Base-by-base conservation (phyloP, 2,888 invertebrate species). In the Cantharis nigra region DNA sequence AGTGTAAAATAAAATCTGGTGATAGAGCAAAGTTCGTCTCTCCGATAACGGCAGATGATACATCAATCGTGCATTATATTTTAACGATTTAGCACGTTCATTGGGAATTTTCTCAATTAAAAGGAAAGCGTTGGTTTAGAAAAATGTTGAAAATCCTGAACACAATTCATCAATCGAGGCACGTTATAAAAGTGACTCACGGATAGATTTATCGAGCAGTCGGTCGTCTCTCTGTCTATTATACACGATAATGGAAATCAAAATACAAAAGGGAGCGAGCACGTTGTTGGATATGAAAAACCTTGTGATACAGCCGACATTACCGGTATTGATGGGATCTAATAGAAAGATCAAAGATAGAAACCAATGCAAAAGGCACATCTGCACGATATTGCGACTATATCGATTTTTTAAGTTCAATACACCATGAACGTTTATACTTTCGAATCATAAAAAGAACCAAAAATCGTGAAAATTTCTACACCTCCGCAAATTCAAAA, bases 231-330 rank as follows among this genome's bases (percentile, higher is more conserved):
- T 49, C 62, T 62, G 26, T 65, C 18, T 30, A 28, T 64, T 26
- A 62, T 26, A 33, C 10, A 70, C 62, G 74, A 74, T 74, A 74
- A 74, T 74, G 69, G 69, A 63, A 70, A 74, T 74, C 63, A 63
- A 70, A 74, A 74, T 30, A 63, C 63, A 69, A 63, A 70, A 62
- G 70, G 63, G 74, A 74, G 74, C 74, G 74, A 74, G 74, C 74
- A 74, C 74, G 74, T 74, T 23, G 74, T 64, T 63, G 65, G 65
- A 73, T 74, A 18, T 23, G 65, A 23, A 30, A 63, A 69, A 13
- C 33, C 16, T 63, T 62, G 62, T 13, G 14, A 49, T 69, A 70
- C 69, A 74, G 63, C 74, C 62, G 74, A 70, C 69, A 74, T 73
- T 65, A 49, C 49, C 49, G 65, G 72, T 72, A 72, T 72, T 67